Evolutionary conservation across 2,113 vertebrate genomes (phyloP), one percentile per base, ranked within the genome.

Genomic region (Scomber colias): DNA sequence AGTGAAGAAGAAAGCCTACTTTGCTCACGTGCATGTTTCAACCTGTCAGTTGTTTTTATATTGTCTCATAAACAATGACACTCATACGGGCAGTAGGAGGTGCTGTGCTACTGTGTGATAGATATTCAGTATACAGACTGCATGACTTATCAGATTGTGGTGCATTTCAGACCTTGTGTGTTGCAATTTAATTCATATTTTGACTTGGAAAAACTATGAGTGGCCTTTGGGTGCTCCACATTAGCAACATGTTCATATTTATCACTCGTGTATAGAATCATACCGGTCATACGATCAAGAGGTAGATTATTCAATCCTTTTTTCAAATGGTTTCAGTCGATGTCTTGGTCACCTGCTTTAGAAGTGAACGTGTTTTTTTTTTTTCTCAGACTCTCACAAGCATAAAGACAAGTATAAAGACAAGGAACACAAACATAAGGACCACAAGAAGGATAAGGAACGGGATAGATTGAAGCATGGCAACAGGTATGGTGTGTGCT

Each of bases 371-470:
- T n/a, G 10, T 83, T 85, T 56, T 78, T 83, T 85, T 56, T 78
- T 2, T 77, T 83, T n/a, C 56, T 61, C 14, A 99, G 98, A 99
- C 95, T 97, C 96, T 90, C 96, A 98, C 92, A 99, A 97, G 95
- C 96, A 97, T 92, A 98, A 97, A 96, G 97, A 98, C 85, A 99
- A 98, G 94, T 96, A 98, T 90, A 99, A 97, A 95, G 97, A 98
- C 69, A 98, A 97, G 95, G 97, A 99, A 90, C 97, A 98, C 91
- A 97, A 97, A 94, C 97, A 98, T 85, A 99, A 99, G 96, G 98
- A 99, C 92, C 97, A 98, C 94, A 99, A 97, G 92, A 99, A 98
- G 92, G 98, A 99, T 89, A 98, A 97, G 88, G 97, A 98, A 70
- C 96, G 97, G 68, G 97, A 98, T 88, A 98, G 97, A 91, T 96